Evolutionary conservation across 2,797 vertebrate genomes (phyloP), one percentile per base, ranked within the genome.

Genomic region (Taeniopygia guttata): DNA sequence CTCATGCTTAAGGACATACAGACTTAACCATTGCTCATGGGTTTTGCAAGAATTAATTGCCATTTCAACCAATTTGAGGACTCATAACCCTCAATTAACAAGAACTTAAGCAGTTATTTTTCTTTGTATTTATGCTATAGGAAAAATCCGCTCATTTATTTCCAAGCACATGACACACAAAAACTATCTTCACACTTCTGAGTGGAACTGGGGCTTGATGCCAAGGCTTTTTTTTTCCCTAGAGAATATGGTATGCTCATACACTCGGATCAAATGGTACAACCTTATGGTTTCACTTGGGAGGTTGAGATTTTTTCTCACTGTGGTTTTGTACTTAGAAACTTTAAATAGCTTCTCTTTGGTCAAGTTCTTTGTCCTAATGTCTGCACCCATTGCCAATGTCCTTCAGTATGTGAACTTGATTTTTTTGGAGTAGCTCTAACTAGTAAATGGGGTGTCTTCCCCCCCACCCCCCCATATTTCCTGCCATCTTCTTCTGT

Each of bases 111-210:
- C 51, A 66, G 40, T 86, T 94, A 45, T 91, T 96, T 95, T 91
- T 79, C 59, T 87, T 91, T 13, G 5, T 92, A 79, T 91, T 89
- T 85, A 36, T 77, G 43, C 66, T 87, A 27, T 66, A 74, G 87
- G 79, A 92, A 86, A 92, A 91, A 91, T 67, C 74, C 54, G 92
- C 84, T 86, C 66, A 54, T 96, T 90, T 92, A 84, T 96, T 96
- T 94, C 87, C 55, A 88, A 90, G 87, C 42, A 2, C 63, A 38
- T 56, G 89, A 93, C 84, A 92, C 68, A 60, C 56, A 75, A 83
- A 92, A 96, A 88, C 79, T 79, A 88, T 90, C 79, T 96, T 96
- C 91, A 88, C 94, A 94, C 95, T 96, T 96, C 85, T 88, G 84
- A 96, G 83, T 82, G 83, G 87, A 95, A 73, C 85, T 73, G 67